Base-by-base conservation (phyloP, 2,797 vertebrate genomes). In the Nannoperca obscura region DNA sequence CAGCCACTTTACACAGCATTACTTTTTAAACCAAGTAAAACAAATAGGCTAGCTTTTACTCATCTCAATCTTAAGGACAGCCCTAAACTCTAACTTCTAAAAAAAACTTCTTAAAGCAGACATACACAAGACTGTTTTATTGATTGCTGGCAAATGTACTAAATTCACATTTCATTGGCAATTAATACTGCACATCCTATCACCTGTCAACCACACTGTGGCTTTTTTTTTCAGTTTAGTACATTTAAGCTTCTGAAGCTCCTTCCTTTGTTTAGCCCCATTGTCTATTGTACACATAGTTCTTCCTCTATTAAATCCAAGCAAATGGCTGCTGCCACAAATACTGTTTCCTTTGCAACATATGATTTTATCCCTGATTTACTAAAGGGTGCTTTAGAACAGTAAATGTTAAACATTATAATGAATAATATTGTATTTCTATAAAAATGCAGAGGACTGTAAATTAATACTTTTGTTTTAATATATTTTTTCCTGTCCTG, bases 1-100 rank as follows among this genome's bases (percentile, higher is more conserved):
- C 30, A 55, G 46, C n/a, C 46, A 30, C 53, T 57, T 59, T 54
- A 55, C 58, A 22, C 42, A 69, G 49, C 55, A 70, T 72, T 38
- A 40, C 32, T 79, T 58, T 80, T 64, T 15, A 63, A 76, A 81
- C 62, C n/a, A 67, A 68, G 6, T 38, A 10, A 38, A 38, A 38
- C 2, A 38, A 38, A 74, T 32, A 34, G 12, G n/a, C 20, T 22
- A 49, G 63, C n/a, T 83, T 64, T 63, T 74, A 66, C 49, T 82
- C 58, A 74, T 58, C 24, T 52, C 24, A 38, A 46, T 53, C 7
- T 55, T 42, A 71, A 52, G 22, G 34, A 59, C 53, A 63, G 11
- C 1, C n/a, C 14, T 53, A 22, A 53, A 66, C 7, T 40, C 7
- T 20, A 57, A 60, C 44, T 4, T 40, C 9, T 6, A 72, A 36